phyloP scores from a whole-genome alignment of 2,888 invertebrate genomes.

The Rhagonycha fulva region DNA sequence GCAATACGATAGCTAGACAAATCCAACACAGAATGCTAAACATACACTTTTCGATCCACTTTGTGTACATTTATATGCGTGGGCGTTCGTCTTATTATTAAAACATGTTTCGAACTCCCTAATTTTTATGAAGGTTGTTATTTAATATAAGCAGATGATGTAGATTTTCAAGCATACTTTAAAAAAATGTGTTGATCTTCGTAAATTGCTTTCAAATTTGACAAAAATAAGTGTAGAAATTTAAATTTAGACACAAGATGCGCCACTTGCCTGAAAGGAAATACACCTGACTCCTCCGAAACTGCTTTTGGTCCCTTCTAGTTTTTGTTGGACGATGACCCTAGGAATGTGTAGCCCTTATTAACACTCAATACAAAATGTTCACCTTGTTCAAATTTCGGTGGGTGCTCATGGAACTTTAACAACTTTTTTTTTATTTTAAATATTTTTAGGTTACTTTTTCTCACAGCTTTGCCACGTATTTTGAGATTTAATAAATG shows the following conservation, averaged over 20 bases:
- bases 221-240: not conserved
- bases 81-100: not conserved
- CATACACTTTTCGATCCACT: not conserved
- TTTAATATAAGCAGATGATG: not conserved
- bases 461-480: too few relatives aligned
- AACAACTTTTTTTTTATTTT: not conserved
- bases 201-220: not conserved
- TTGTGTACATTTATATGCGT: not conserved
- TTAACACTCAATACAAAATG: not conserved
- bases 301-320: constrained; percentile 7
- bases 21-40: constrained; percentile 1
- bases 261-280: constrained; percentile 10
- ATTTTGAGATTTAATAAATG: not conserved
- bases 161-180: not conserved
- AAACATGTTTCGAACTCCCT: not conserved
- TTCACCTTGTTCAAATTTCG: not conserved
- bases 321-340: constrained; percentile 20
- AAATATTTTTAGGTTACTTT: not conserved
- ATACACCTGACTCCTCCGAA: constrained; percentile 13
- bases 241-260: not conserved
- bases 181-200: not conserved
- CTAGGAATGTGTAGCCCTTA: constrained; percentile 21
- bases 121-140: not conserved
- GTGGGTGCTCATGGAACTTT: not conserved
- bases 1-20: not conserved